phyloP scores from a whole-genome alignment of 2,113 vertebrate genomes.

The Urocynchramus pylzowi region DNA sequence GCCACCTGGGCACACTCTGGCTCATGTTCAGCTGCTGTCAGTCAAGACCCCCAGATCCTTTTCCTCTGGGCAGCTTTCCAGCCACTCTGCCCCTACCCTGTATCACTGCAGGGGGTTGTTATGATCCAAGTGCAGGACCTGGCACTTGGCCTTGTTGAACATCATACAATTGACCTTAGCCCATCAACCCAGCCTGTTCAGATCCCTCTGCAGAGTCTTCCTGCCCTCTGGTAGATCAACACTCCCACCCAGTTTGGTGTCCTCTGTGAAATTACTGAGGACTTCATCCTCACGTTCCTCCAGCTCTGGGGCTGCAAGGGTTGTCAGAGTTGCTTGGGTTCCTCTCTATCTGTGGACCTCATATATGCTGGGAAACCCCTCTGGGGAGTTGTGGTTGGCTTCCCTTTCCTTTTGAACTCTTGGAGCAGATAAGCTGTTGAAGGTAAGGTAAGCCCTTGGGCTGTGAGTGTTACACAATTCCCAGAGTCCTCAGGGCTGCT shows the following conservation, averaged over 20 bases:
- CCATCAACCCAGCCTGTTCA: neutral
- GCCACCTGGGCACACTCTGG: neutral
- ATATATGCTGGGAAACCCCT: neutral
- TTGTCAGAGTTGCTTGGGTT: neutral
- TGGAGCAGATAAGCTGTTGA: neutral
- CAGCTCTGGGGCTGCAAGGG: neutral
- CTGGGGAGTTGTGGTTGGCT: neutral
- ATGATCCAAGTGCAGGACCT: neutral
- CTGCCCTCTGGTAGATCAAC: neutral
- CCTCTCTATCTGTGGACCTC: neutral
- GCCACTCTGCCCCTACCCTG: too few species aligned
- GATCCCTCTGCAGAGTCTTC: neutral
- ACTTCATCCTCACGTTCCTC: neutral
- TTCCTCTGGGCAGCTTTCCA: neutral
- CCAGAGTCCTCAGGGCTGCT: neutral
- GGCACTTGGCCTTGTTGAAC: neutral
- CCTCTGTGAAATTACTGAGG: neutral
- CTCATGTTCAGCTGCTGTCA: neutral
- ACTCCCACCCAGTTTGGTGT: neutral
- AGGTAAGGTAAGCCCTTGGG: neutral
- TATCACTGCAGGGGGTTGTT: neutral
- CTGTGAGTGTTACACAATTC: neutral
- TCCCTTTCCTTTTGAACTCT: neutral
- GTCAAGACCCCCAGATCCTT: neutral
- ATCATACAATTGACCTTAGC: rapidly evolving